phyloP scores from a whole-genome alignment of 2,797 vertebrate species.

The Pteropus rufus region DNA sequence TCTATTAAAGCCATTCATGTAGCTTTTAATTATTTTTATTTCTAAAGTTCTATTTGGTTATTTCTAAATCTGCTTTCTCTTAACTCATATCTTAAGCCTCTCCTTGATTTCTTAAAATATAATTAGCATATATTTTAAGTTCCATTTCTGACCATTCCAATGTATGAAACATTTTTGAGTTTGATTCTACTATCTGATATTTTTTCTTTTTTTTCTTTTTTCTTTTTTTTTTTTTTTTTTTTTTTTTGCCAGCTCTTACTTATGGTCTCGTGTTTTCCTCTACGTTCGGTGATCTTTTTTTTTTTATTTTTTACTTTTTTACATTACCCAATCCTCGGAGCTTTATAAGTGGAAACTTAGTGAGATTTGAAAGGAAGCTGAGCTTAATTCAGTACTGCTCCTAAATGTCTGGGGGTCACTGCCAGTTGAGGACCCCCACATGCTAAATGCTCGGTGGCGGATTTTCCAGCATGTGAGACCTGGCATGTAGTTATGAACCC shows the following conservation, averaged over 20 bases:
- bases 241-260: not conserved
- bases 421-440: not conserved
- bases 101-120: not conserved
- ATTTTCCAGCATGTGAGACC: not conserved
- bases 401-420: no score
- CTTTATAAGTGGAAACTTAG: not conserved
- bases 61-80: not conserved
- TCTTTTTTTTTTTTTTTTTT: not conserved
- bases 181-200: not conserved
- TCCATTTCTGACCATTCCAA: not conserved
- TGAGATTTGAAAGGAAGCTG: not conserved
- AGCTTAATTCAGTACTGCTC: not conserved
- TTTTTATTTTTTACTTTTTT: not conserved
- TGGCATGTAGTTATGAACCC: not conserved
- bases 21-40: slow-evolving; percentile 6
- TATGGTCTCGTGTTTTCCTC: not conserved
- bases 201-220: not conserved
- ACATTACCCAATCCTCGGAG: not conserved
- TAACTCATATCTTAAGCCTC: not conserved
- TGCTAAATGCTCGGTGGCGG: not conserved
- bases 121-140: not conserved
- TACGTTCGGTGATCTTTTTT: not conserved
- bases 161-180: not conserved
- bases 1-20: not conserved
- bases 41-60: not conserved